phyloP scores from a whole-genome alignment of 2,888 invertebrate genomes.

The Stramonita haemastoma region DNA sequence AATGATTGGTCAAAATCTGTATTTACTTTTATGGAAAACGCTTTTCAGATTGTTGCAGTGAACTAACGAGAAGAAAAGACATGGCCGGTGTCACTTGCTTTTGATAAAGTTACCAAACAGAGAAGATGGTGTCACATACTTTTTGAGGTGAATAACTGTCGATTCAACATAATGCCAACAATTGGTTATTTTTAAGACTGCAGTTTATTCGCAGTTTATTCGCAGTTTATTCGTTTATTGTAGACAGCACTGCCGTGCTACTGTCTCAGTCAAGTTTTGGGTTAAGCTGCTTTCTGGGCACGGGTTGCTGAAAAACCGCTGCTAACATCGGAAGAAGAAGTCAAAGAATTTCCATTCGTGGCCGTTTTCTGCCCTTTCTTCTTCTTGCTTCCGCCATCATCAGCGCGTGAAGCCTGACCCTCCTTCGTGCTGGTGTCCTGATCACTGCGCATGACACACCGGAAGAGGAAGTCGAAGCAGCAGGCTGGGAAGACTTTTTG shows the following conservation, averaged over 20 bases:
- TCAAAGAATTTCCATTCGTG: not conserved
- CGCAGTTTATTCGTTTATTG: not conserved
- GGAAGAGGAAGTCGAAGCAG: conserved; percentile 34
- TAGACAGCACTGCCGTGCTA: not conserved
- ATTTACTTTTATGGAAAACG: too few relatives aligned
- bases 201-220: too few relatives aligned
- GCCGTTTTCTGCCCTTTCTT: not conserved
- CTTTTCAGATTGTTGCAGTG: too few relatives aligned
- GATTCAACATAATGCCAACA: too few relatives aligned
- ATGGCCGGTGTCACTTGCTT: too few relatives aligned
- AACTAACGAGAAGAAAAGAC: too few relatives aligned
- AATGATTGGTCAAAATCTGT: too few relatives aligned
- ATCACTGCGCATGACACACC: conserved; percentile 28
- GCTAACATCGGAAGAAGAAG: not conserved
- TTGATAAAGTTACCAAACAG: too few relatives aligned
- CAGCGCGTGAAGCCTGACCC: not conserved
- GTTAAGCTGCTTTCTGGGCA: not conserved
- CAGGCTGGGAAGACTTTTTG: not conserved
- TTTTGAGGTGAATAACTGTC: too few relatives aligned
- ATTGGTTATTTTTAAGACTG: too few relatives aligned
- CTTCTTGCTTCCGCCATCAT: not conserved
- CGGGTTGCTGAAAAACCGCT: not conserved
- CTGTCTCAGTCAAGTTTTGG: not conserved
- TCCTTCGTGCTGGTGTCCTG: not conserved
- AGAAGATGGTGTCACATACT: too few relatives aligned